Evolutionary conservation across 2,797 vertebrate genomes (phyloP).

Genomic region (Discoglossus pictus): DNA sequence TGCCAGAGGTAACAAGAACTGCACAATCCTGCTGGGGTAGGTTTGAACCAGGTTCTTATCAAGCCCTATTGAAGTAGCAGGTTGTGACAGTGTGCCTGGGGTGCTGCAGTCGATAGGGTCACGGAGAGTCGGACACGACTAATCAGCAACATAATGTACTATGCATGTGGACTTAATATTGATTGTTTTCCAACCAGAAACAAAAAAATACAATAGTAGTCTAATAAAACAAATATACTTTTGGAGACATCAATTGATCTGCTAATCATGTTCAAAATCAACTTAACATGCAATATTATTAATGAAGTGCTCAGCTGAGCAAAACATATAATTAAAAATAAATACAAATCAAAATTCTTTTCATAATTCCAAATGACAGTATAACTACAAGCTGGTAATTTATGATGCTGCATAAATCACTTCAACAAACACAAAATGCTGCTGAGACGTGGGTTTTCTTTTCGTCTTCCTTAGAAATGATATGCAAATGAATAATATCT

Average conservation of each 20-base stretch:
- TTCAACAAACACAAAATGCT: conserved; percentile 48
- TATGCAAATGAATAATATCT: conserved; percentile 50
- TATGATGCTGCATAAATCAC: conserved; percentile 52
- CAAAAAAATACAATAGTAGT: conserved; percentile 52
- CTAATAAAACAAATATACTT: conserved; percentile 40
- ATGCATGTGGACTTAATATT: not conserved
- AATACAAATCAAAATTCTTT: conserved; percentile 60
- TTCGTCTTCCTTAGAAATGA: conserved; percentile 46
- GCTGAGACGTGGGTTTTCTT: conserved; percentile 49
- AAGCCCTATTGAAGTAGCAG: too few relatives aligned
- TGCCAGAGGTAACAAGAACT: too few relatives aligned
- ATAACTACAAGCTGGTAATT: conserved; percentile 54
- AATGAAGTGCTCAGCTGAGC: conserved; percentile 60
- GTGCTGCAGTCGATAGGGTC: too few relatives aligned
- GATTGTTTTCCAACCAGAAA: too few relatives aligned
- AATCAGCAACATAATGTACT: not conserved
- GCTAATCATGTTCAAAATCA: conserved; percentile 55
- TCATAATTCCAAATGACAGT: conserved; percentile 57
- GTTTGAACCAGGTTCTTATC: too few relatives aligned
- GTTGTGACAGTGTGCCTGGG: too few relatives aligned
- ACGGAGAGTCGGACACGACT: too few relatives aligned
- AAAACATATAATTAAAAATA: conserved; percentile 69
- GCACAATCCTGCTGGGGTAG: too few relatives aligned
- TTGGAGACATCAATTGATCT: conserved; percentile 56
- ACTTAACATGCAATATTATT: conserved; percentile 55